A percentile compares a stretch with the other conserved stretches of the same genome.
Evolutionary conservation across 1,140 invertebrate genomes (phyloP).

Genomic region (Ooceraea biroi): DNA sequence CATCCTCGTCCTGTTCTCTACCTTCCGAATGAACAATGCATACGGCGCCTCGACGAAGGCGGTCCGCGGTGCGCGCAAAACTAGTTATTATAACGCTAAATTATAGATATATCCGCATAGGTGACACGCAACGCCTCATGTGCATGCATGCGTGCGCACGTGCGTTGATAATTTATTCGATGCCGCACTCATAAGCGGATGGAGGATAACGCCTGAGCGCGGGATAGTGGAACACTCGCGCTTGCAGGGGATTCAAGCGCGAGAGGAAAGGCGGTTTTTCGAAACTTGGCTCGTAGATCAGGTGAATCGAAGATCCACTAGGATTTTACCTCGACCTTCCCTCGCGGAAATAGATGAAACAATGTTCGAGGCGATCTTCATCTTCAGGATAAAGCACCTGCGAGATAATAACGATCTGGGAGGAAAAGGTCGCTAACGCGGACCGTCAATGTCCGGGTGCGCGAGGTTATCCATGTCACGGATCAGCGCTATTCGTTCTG

Average conservation of each 20-base stretch:
- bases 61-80: constrained; percentile 44
- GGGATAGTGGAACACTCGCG: constrained; percentile 28
- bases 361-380: constrained; percentile 33
- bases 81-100: constrained; percentile 79
- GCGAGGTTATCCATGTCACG: constrained; percentile 78
- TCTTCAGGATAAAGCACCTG: constrained; percentile 66
- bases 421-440: constrained; percentile 66
- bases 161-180: constrained; percentile 68
- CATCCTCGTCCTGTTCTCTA: constrained; percentile 41
- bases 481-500: constrained; percentile 75
- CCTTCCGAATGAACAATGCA: constrained; percentile 77
- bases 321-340: constrained; percentile 14
- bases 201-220: constrained; percentile 7
- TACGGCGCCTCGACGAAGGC: constrained; percentile 62
- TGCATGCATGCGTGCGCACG: constrained; percentile 50
- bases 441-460: constrained; percentile 75
- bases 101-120: constrained; percentile 73
- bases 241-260: neutral
- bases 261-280: neutral
- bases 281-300: neutral
- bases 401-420: constrained; percentile 70
- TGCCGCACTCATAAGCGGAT: constrained; percentile 13
- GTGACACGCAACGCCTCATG: constrained; percentile 65
- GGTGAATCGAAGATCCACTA: constrained; percentile 39
- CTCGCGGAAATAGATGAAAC: neutral